Conservation (phyloP, 1,140 invertebrate genomes). For the Ostrea denselamellosa region DNA sequence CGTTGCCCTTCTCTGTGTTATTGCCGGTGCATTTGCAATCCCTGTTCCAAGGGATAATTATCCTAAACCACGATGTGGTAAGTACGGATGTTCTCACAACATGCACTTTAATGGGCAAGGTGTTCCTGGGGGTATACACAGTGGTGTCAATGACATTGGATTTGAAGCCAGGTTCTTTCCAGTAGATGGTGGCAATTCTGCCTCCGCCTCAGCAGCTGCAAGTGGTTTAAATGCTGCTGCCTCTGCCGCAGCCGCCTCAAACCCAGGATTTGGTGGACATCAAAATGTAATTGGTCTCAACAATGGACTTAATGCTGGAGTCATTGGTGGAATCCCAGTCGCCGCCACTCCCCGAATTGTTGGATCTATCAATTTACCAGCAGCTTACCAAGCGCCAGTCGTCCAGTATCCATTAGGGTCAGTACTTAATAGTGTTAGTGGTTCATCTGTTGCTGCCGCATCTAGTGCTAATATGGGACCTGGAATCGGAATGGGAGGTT, state of each 20-base stretch:
- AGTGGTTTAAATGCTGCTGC: background rate
- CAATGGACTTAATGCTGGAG: too few relatives aligned
- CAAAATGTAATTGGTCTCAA: background rate
- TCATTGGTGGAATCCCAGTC: too few relatives aligned
- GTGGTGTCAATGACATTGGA: background rate
- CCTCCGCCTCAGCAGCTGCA: too few relatives aligned
- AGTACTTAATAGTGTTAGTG: background rate
- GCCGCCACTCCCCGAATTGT: background rate
- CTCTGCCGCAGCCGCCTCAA: background rate
- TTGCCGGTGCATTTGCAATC: background rate
- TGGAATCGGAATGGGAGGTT: too few relatives aligned
- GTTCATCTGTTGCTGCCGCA: background rate
- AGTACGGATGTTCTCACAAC: background rate
- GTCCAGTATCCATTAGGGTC: background rate
- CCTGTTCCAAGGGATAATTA: background rate
- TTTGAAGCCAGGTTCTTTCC: too few relatives aligned
- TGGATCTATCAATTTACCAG: background rate
- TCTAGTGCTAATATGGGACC: too few relatives aligned
- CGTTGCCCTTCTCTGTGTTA: background rate
- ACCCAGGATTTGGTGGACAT: background rate
- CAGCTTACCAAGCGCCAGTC: background rate
- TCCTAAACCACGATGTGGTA: background rate
- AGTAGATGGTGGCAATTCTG: background rate
- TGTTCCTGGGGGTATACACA: background rate
- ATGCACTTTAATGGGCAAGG: background rate